Base-by-base conservation (phyloP, 2,888 invertebrate species). In the Chorisops tibialis region DNA sequence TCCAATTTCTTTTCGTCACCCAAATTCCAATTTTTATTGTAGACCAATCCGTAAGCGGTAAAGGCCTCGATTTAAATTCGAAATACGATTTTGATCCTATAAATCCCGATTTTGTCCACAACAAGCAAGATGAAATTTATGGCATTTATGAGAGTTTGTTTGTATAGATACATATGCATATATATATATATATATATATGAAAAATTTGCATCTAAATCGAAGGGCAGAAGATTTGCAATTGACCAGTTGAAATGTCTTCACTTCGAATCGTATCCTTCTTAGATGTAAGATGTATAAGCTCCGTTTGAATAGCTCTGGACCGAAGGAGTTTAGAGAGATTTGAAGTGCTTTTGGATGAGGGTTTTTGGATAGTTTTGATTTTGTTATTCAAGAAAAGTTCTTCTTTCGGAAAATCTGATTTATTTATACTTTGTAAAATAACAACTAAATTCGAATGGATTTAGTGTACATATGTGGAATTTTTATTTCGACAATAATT, bases 151-250 rank as follows among this genome's bases (percentile, higher is more conserved):
- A 22, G 14, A 24, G 35, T 50, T 30, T 14, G 14, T 14, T 35
- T 35, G 24, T 4, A 12, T 18, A n/a, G n/a, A n/a, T n/a, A n/a
- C n/a, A n/a, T n/a, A n/a, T n/a, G n/a, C n/a, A n/a, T n/a, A n/a
- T n/a, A n/a, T n/a, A n/a, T n/a, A n/a, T n/a, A n/a, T n/a, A n/a
- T n/a, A n/a, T 56, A 16, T 18, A 35, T 56, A 38, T 74, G 73
- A 74, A 73, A 74, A 75, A 75, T 75, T 75, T 75, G 75, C 75
- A 75, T 75, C 73, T 75, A 75, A 75, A 75, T 75, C 75, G 75
- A 75, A 74, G 64, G 62, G 21, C 50, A 60, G 64, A 60, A 58
- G 65, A 65, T 67, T 64, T 66, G 63, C 64, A 62, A n/a, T 65
- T 65, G 56, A 45, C 56, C 56, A 56, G 56, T 56, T 56, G 45